Percentiles rank a stretch among this genome's conserved stretches.
Evolutionary conservation across 1,140 invertebrate species (phyloP).

Genomic region (Calliphora vicina): DNA sequence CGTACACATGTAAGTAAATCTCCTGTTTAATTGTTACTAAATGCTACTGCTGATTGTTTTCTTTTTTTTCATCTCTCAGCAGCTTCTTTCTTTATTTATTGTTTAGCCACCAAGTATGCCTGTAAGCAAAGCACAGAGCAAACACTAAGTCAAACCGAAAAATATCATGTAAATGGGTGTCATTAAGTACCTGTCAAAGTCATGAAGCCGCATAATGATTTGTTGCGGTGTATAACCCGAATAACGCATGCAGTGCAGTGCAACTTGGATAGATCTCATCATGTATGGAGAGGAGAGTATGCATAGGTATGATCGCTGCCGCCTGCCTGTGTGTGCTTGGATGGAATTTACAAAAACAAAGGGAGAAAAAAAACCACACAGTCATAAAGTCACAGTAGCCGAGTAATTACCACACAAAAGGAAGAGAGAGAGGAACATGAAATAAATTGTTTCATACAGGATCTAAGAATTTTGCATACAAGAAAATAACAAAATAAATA

Average conservation of each 20-base stretch:
- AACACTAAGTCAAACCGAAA: not conserved
- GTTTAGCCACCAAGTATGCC: not conserved
- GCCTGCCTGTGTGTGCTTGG: no score
- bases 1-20: not conserved
- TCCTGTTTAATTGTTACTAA: conserved; percentile 19
- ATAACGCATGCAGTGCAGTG: not conserved
- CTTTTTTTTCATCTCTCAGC: not conserved
- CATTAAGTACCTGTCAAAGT: conserved; percentile 34
- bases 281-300: no score
- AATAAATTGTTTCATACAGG: not conserved
- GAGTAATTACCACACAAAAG: conserved; percentile 29
- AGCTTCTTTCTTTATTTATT: not conserved
- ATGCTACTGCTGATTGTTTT: conserved; percentile 4
- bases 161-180: conserved; percentile 12
- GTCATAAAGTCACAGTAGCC: conserved; percentile 59
- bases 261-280: no score
- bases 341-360: not conserved
- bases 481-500: not conserved
- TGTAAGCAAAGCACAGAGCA: not conserved
- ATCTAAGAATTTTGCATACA: not conserved
- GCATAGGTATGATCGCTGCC: no score
- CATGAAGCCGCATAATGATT: conserved; percentile 26
- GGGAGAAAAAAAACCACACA: conserved; percentile 31
- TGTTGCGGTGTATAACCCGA: not conserved
- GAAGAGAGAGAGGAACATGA: not conserved